Base-by-base conservation (phyloP, 2,888 invertebrate species). In the Dynastes grantii region DNA sequence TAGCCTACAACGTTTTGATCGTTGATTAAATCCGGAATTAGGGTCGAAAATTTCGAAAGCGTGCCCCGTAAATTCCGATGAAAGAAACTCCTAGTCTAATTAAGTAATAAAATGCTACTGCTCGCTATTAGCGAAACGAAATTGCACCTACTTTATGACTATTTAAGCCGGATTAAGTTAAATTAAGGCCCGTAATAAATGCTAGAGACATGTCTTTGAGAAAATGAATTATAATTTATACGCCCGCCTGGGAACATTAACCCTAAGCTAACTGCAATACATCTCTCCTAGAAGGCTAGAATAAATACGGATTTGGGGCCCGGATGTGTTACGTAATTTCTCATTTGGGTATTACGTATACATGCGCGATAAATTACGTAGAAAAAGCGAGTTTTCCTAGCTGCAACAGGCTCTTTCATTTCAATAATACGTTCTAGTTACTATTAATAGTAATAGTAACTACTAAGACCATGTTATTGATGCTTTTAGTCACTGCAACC, bases 11-110 rank as follows among this genome's bases (percentile, higher is more conserved):
- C 75, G 11, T 53, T 29, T 75, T 70, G 40, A 61, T 49, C 53
- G 77, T 61, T 77, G 77, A 77, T 77, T 77, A 77, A 77, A 77
- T 77, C 77, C 65, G 37, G 70, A 68, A 77, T 77, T 68, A 70
- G 70, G 77, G 61, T 65, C 65, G 76, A 58, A 73, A 58, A 73
- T 73, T 73, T 73, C 73, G 58, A 55, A 58, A 16, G 53, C 6
- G 37, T 27, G 37, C 16, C 55, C 65, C 67, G 53, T 76, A 76
- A 76, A 76, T 76, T 73, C 4, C 58, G n/a, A 13, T 22, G 73
- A 58, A 73, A 73, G 73, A 73, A 73, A 73, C 40, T 73, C 45
- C 73, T 73, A 73, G 58, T 58, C 73, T 73, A 73, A 73, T 73
- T 73, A 73, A 55, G 58, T 45, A 73, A 73, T 73, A 73, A 73